A percentile compares a stretch with the other conserved stretches of the same genome.
Conservation (phyloP, 2,888 invertebrate genomes). For the Lasioglossum vierecki region DNA sequence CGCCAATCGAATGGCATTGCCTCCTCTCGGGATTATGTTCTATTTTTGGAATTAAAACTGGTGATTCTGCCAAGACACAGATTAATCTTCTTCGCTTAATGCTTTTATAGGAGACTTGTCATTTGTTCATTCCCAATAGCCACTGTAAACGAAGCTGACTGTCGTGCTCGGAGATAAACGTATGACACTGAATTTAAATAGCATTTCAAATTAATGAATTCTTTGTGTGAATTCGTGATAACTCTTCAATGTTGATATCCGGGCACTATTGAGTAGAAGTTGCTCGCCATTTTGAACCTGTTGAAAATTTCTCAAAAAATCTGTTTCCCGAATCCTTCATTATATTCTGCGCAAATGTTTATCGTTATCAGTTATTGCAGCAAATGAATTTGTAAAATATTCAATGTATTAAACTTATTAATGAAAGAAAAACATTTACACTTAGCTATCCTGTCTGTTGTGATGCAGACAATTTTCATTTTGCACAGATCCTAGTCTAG, state of each 20-base stretch:
- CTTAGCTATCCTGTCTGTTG: too few species aligned
- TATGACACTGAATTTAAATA: background rate
- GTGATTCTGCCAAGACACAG: background rate
- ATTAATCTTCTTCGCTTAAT: constrained; percentile 14
- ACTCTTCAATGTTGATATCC: background rate
- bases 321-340: background rate
- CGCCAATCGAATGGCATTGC: background rate
- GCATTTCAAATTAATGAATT: background rate
- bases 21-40: background rate
- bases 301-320: background rate
- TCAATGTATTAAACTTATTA: background rate
- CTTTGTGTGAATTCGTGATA: background rate
- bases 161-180: constrained; percentile 1
- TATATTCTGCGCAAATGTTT: background rate
- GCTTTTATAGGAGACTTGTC: background rate
- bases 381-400: background rate
- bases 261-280: background rate
- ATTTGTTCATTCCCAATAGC: constrained; percentile 2
- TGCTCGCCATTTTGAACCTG: background rate
- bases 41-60: constrained; percentile 7
- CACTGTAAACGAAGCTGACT: constrained; percentile 10
- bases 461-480: too few species aligned
- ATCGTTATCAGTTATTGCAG: background rate
- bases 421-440: too few species aligned
- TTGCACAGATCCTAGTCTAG: too few species aligned